Evolutionary conservation across 2,797 vertebrate species (phyloP).

Genomic region (Knipowitschia caucasica): DNA sequence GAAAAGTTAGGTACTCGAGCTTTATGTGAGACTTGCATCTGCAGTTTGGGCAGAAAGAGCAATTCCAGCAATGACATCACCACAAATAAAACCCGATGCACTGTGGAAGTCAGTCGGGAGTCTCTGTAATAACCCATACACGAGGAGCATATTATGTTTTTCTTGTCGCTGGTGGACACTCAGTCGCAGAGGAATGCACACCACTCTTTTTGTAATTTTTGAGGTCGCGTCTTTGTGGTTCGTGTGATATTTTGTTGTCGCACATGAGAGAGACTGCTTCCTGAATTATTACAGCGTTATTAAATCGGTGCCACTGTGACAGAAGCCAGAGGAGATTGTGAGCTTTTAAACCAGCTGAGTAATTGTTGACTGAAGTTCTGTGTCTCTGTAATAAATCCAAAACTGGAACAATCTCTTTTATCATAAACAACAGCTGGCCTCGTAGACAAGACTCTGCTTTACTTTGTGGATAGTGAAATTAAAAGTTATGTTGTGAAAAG

Average conservation of each 20-base stretch:
- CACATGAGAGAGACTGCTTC: neutral
- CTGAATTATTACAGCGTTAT: conserved; percentile 9
- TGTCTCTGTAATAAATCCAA: neutral
- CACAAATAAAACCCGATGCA: neutral
- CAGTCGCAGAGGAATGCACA: conserved; percentile 1
- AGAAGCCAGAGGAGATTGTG: neutral
- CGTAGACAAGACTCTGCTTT: neutral
- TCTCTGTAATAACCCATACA: conserved; percentile 9
- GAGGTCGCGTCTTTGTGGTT: conserved; percentile 3
- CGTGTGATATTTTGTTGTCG: conserved; percentile 6
- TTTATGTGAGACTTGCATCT: neutral
- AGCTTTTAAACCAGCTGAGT: neutral
- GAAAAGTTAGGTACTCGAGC: too few species aligned
- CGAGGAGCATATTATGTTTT: conserved; percentile 11
- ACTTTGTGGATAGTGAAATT: neutral
- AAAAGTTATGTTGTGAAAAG: neutral
- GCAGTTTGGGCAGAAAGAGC: neutral
- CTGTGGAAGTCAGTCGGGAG: conserved; percentile 1
- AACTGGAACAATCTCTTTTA: conserved; percentile 10
- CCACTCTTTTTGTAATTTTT: neutral
- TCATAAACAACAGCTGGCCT: neutral
- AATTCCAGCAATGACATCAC: neutral
- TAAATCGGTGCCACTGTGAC: neutral
- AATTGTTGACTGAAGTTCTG: neutral
- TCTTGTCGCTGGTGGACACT: conserved; percentile 7